These are phyloP conservation scores for Trichogramma dendrolimi DNA, from an alignment of 2,888 invertebrate species.

Conservation along the genomic window DNA sequence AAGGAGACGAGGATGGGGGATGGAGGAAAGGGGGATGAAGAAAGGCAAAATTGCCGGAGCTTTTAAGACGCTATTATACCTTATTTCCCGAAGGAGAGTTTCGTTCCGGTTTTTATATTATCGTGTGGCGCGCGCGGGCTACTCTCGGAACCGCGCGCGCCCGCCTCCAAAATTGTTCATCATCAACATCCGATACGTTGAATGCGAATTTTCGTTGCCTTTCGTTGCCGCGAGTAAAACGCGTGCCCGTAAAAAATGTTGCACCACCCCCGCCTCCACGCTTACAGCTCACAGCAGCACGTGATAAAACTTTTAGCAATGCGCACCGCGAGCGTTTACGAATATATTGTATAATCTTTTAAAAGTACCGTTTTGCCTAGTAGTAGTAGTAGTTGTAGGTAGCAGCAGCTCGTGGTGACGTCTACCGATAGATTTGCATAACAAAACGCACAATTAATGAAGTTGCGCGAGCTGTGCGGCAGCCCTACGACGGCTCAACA, in stretches of 20 bases:
- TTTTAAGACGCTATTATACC: slow-evolving; percentile 38
- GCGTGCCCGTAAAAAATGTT: too few species aligned
- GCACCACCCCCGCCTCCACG: too few species aligned
- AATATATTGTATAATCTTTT: slow-evolving; percentile 40
- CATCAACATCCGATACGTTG: too few species aligned
- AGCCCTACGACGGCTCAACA: slow-evolving; percentile 38
- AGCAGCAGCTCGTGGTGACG: too few species aligned
- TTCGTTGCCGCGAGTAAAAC: too few species aligned
- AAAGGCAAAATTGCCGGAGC: slow-evolving; percentile 18
- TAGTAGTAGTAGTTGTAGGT: too few species aligned
- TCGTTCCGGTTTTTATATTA: slow-evolving; percentile 29
- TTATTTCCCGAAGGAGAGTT: slow-evolving; percentile 41
- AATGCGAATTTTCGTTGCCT: too few species aligned
- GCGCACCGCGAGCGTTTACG: slow-evolving; percentile 7
- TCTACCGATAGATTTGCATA: slow-evolving; percentile 44
- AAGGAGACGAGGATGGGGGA: not conserved
- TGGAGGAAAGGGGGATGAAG: not conserved
- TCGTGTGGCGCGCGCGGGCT: not conserved
- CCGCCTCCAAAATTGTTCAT: not conserved
- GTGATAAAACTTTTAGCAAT: slow-evolving; percentile 10
- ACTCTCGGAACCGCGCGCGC: too few species aligned
- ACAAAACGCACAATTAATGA: slow-evolving; percentile 52
- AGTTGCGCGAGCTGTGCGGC: slow-evolving; percentile 36
- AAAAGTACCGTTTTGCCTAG: slow-evolving; percentile 30
- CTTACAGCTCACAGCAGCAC: not conserved